Conservation (phyloP, 1,140 invertebrate species). For the Ridgeia piscesae region DNA sequence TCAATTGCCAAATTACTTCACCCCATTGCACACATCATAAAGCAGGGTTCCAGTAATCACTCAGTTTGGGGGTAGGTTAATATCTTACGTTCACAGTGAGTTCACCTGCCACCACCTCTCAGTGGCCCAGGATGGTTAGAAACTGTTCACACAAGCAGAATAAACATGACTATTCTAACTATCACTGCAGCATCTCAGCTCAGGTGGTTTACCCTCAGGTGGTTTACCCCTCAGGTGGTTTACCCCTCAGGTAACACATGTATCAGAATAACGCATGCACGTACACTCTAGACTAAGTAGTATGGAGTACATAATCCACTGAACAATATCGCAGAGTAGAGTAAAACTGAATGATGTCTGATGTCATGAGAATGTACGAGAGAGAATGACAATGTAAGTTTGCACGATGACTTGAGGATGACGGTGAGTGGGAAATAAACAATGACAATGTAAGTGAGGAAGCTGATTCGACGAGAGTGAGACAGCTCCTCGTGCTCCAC, state of each 20-base stretch:
- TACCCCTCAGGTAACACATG: background rate
- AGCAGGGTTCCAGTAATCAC: background rate
- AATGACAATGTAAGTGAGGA: background rate
- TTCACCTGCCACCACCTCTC: background rate
- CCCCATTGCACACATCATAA: background rate
- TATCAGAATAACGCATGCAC: background rate
- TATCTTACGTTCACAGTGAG: background rate
- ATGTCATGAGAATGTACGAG: background rate
- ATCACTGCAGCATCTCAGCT: background rate
- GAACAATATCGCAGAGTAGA: constrained; percentile 1
- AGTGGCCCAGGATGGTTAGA: background rate
- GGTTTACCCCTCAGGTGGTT: too few relatives aligned
- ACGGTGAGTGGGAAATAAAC: background rate
- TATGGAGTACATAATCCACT: background rate
- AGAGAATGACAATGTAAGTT: background rate
- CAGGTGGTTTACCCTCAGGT: too few relatives aligned
- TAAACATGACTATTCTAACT: background rate
- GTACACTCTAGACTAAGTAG: background rate
- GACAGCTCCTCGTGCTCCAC: background rate
- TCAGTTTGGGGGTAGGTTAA: background rate
- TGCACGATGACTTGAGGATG: background rate
- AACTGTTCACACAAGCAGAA: background rate
- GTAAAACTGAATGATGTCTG: background rate
- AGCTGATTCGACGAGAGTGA: background rate
- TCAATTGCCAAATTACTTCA: background rate